Evolutionary conservation across 2,888 invertebrate genomes (phyloP).

Genomic region (Drosophila multiciliata): DNA sequence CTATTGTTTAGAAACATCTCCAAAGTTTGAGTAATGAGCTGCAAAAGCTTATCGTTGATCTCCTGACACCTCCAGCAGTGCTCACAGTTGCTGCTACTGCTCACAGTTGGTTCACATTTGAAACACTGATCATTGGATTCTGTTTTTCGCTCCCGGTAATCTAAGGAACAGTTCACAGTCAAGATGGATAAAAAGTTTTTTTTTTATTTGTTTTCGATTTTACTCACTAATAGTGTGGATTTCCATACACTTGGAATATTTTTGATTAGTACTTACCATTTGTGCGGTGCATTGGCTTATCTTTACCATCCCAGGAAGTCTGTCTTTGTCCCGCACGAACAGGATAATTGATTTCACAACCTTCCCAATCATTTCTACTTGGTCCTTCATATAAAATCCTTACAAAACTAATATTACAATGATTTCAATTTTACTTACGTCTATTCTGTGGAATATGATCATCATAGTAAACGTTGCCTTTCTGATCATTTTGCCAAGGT

Average conservation of each 20-base stretch:
- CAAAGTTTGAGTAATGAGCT: constrained; percentile 42
- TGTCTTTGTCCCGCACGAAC: too few relatives aligned
- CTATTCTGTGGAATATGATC: neutral
- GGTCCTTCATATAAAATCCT: neutral
- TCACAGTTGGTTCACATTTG: neutral
- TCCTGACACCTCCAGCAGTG: constrained; percentile 15
- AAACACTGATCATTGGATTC: neutral
- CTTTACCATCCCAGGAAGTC: neutral
- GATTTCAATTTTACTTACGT: neutral
- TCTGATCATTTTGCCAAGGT: neutral
- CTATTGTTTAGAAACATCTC: constrained; percentile 36
- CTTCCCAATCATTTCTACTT: neutral
- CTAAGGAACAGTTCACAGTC: neutral
- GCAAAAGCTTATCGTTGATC: constrained; percentile 16
- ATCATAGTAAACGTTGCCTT: too few relatives aligned
- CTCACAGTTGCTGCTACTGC: constrained; percentile 28
- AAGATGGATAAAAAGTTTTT: neutral
- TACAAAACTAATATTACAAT: neutral
- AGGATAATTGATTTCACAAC: too few relatives aligned
- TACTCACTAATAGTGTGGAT: neutral
- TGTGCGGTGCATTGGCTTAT: neutral
- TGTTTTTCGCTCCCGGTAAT: neutral
- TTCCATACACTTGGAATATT: neutral
- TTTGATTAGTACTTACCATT: neutral
- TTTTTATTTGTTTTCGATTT: neutral